These are phyloP conservation scores for Crocodylus rhombifer DNA, from an alignment of 2,797 vertebrate species.

Conservation along the genomic window DNA sequence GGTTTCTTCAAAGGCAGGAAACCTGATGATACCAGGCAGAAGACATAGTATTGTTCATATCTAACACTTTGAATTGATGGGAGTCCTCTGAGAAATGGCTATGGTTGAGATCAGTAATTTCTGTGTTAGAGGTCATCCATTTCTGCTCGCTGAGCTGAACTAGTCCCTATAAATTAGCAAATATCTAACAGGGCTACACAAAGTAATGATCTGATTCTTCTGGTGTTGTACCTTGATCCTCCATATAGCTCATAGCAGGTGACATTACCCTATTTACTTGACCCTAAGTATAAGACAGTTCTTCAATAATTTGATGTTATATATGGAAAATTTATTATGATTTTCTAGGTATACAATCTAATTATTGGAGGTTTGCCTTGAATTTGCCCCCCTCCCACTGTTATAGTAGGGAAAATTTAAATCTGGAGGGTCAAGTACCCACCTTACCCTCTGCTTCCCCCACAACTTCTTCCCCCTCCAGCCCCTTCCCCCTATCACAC, in stretches of 20 bases:
- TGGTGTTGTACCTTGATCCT: background rate
- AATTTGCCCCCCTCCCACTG: no score
- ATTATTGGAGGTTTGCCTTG: no score
- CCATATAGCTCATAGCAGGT: background rate
- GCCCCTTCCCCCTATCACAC: no score
- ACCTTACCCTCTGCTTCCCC: no score
- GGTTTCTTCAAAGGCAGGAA: background rate
- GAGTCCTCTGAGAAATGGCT: background rate
- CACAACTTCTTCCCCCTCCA: no score
- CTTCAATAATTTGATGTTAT: no score
- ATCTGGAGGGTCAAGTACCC: no score
- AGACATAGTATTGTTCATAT: background rate
- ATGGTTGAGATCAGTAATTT: background rate
- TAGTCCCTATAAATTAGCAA: background rate
- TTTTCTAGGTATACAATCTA: no score
- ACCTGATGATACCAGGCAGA: background rate
- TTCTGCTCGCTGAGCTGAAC: background rate
- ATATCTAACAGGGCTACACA: background rate
- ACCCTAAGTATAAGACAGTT: no score
- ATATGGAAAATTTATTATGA: no score
- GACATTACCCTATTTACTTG: background rate
- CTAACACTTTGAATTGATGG: fast-evolving
- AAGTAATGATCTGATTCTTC: background rate
- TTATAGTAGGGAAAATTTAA: no score
- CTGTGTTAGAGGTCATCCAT: background rate